Evolutionary conservation across 2,888 invertebrate species (phyloP), one percentile per base, ranked within the genome.

Genomic region (Mesorhabditis sp.): DNA sequence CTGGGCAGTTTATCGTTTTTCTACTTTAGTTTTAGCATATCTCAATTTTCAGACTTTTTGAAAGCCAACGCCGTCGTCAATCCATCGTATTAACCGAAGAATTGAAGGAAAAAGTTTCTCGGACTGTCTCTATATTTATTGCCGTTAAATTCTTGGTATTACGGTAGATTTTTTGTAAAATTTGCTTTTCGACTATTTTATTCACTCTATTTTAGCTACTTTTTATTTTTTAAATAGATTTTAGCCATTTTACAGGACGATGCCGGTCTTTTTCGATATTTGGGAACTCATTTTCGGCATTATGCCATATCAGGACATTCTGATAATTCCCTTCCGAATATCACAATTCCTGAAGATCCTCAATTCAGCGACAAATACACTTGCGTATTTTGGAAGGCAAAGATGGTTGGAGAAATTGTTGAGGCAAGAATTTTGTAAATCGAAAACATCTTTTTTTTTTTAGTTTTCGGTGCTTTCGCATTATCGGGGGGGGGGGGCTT

Each of bases 251-350:
- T 28, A 28, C 72, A 83, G 83, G 67, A 80, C 81, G 7, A 77
- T 82, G 78, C 83, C 83, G 0, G 80, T 83, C n/a, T 82, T 83
- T 70, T 83, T 83, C 70, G 83, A 83, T 69, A 74, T 83, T 61
- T 83, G 83, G 70, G 83, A 83, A 71, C 76, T 78, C 50, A 67
- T 80, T 4, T 78, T 81, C 66, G 83, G 83, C 43, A 83, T 83
- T 65, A 82, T 82, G 10, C 76, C 73, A n/a, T 83, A 82, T 74
- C 82, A 82, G 28, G 76, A 76, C 5, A 67, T 72, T 5, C 72
- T 83, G 64, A 78, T 80, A 15, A 78, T 82, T 43, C 72, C 83
- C 69, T 82, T 83, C 15, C 67, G 83, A 42, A 74, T 83, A 4
- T 83, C 83, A 45, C 83, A 83, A 68, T 83, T 83, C 68, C 77